Evolutionary conservation across 2,888 invertebrate species (phyloP).

Genomic region (Aspidiotus rigidus): DNA sequence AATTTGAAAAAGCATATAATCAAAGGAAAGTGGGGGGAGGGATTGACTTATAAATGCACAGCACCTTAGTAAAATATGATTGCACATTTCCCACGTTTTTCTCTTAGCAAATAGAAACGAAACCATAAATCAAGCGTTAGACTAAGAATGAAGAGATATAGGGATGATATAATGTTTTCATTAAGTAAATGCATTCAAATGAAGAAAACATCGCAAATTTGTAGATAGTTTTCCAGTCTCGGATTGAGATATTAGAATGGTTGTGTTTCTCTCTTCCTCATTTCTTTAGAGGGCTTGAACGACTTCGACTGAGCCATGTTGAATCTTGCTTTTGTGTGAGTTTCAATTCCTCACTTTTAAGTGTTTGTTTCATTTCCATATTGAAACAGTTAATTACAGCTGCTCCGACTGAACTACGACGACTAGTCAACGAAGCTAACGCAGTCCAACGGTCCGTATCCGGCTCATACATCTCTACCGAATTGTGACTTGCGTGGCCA

Average conservation of each 20-base stretch:
- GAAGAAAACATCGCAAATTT: too few species aligned
- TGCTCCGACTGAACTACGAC: constrained; percentile 58
- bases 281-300: background rate
- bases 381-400: constrained; percentile 55
- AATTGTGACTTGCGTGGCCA: constrained; percentile 59
- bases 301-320: background rate
- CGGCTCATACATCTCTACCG: constrained; percentile 58
- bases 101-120: too few species aligned
- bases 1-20: too few species aligned
- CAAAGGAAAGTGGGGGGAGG: too few species aligned
- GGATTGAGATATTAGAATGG: background rate
- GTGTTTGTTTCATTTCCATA: constrained; percentile 36
- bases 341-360: constrained; percentile 5
- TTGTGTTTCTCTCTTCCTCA: background rate
- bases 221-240: background rate
- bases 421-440: constrained; percentile 56
- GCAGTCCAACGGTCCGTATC: constrained; percentile 57
- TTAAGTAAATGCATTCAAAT: background rate
- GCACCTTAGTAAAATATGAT: too few species aligned
- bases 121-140: too few species aligned
- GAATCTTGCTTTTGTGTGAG: background rate
- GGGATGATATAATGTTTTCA: too few species aligned
- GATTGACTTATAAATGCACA: too few species aligned
- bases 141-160: too few species aligned
- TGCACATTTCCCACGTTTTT: too few species aligned